Percentiles rank a stretch among this genome's conserved stretches.
Conservation (phyloP, 2,888 invertebrate genomes). For the Polymixis flavicincta region DNA sequence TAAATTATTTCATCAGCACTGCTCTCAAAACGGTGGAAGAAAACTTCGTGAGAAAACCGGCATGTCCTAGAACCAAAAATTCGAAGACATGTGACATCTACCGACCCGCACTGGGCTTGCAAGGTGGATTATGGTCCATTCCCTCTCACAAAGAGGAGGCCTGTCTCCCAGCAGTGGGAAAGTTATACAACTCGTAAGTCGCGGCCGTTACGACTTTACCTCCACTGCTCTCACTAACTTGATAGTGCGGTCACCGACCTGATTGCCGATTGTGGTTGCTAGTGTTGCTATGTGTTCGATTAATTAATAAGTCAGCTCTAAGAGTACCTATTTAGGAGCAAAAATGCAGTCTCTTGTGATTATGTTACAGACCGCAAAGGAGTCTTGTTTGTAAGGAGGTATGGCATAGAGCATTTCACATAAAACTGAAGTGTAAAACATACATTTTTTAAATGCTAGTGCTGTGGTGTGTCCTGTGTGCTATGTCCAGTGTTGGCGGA, state of each 20-base stretch:
- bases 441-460: conserved; percentile 54
- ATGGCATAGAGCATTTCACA: conserved; percentile 13
- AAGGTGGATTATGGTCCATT: no score
- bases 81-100: no score
- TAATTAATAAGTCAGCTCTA: background rate
- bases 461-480: conserved; percentile 50
- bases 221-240: background rate
- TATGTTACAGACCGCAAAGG: background rate
- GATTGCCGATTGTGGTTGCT: background rate
- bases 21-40: no score
- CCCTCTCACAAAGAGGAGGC: no score
- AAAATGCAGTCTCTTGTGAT: background rate
- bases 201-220: no score
- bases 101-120: no score
- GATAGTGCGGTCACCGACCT: background rate
- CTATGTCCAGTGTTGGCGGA: conserved; percentile 62
- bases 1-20: no score
- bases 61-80: no score
- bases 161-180: no score
- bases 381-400: conserved; percentile 16
- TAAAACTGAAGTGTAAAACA: conserved; percentile 45
- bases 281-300: background rate
- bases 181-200: no score
- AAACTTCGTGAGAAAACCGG: no score
- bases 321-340: background rate